These are phyloP conservation scores for Mystacornis crossleyi DNA, from an alignment of 2,113 vertebrate genomes.

Conservation along the genomic window DNA sequence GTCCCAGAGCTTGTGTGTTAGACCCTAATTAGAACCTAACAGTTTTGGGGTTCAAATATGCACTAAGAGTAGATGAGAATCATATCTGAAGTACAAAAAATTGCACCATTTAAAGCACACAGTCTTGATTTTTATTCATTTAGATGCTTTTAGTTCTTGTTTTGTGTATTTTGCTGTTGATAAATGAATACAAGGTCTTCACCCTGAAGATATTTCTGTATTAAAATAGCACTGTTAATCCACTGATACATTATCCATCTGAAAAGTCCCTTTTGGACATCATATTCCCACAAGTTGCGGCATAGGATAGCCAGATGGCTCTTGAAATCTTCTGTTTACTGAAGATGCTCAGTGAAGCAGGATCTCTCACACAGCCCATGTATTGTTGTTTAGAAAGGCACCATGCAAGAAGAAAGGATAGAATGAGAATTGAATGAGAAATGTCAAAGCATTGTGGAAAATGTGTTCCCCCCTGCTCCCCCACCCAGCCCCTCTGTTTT, in stretches of 20 bases:
- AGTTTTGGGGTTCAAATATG: not conserved
- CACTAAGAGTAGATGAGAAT: not conserved
- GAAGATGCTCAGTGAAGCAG: not conserved
- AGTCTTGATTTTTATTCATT: not conserved
- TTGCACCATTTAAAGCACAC: not conserved
- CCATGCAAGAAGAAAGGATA: not conserved
- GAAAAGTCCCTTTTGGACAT: slow-evolving; percentile 7
- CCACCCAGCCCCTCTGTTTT: not conserved
- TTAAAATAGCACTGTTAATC: not conserved
- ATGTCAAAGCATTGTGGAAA: slow-evolving; percentile 35
- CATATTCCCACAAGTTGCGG: not conserved
- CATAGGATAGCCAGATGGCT: slow-evolving; percentile 39
- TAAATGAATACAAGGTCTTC: not conserved
- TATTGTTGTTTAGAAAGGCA: not conserved
- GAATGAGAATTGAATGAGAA: slow-evolving; percentile 36
- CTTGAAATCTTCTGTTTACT: slow-evolving; percentile 36
- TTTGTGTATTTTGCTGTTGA: not conserved
- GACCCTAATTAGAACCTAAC: not conserved
- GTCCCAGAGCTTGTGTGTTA: not conserved
- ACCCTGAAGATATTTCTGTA: not conserved
- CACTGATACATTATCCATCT: not conserved
- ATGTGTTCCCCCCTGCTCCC: not conserved
- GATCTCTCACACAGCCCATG: not conserved
- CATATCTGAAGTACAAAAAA: not conserved
- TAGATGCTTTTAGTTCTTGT: not conserved